phyloP scores from a whole-genome alignment of 2,888 invertebrate species.

The Galerucella calmariensis region DNA sequence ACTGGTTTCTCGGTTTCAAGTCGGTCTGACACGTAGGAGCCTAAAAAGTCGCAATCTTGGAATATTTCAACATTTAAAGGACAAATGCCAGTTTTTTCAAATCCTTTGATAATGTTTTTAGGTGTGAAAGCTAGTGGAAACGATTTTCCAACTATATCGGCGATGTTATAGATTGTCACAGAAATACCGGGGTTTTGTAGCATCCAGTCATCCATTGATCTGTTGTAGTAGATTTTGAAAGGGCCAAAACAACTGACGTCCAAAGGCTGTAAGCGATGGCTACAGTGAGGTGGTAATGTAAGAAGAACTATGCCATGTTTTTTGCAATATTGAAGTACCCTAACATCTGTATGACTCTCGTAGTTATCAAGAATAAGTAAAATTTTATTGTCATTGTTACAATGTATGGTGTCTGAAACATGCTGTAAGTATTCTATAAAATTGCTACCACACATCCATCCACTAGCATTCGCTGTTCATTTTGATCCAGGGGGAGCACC shows the following conservation, averaged over 20 bases:
- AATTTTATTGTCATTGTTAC: slow-evolving; percentile 9
- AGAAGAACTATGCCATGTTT: too few relatives aligned
- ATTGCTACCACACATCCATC: slow-evolving; percentile 25
- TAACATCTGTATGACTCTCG: slow-evolving; percentile 26
- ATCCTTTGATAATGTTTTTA: too few relatives aligned
- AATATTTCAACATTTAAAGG: too few relatives aligned
- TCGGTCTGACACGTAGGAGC: too few relatives aligned
- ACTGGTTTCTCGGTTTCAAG: too few relatives aligned
- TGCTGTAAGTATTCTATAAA: slow-evolving; percentile 49
- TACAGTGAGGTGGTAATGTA: too few relatives aligned
- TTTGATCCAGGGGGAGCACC: slow-evolving; percentile 7
- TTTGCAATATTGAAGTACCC: slow-evolving; percentile 18
- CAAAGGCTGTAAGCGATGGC: background rate
- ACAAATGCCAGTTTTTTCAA: too few relatives aligned
- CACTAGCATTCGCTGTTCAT: slow-evolving; percentile 12
- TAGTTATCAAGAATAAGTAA: slow-evolving; percentile 21
- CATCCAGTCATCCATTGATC: slow-evolving; percentile 43
- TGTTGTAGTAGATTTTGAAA: slow-evolving; percentile 46
- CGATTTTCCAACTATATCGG: too few relatives aligned
- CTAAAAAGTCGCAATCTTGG: too few relatives aligned
- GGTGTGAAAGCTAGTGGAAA: too few relatives aligned
- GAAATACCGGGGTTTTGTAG: slow-evolving; percentile 41
- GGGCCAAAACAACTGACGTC: slow-evolving; percentile 26
- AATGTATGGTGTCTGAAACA: slow-evolving; percentile 51
- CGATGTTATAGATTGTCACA: too few relatives aligned